Evolutionary conservation across 2,888 invertebrate species (phyloP).

Genomic region (Morpho achilles): DNA sequence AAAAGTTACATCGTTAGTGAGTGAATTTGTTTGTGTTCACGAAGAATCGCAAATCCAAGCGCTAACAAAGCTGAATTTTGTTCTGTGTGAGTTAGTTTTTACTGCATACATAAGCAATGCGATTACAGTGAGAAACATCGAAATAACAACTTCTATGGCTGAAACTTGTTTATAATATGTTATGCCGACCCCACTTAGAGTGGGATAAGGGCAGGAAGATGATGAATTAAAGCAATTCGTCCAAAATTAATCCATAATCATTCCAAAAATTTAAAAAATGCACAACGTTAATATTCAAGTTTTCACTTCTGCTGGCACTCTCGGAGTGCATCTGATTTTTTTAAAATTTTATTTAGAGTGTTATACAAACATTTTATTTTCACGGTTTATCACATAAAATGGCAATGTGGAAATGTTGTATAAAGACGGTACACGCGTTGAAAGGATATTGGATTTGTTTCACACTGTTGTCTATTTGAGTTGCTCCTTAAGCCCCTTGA

Average conservation of each 20-base stretch:
- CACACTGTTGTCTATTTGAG: constrained; percentile 1
- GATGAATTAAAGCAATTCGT: too few relatives aligned
- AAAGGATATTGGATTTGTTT: constrained; percentile 13
- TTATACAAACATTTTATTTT: too few relatives aligned
- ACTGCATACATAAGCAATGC: neutral
- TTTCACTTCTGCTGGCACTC: too few relatives aligned
- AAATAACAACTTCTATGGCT: neutral
- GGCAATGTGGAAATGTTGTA: neutral
- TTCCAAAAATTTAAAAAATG: too few relatives aligned
- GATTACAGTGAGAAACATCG: neutral
- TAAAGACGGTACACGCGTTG: neutral
- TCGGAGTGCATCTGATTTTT: too few relatives aligned
- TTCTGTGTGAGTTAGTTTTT: neutral
- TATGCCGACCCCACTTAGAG: too few relatives aligned
- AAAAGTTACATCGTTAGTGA: neutral
- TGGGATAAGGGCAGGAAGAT: too few relatives aligned
- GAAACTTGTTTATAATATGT: too few relatives aligned
- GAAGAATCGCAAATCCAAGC: neutral
- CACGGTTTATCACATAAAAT: too few relatives aligned
- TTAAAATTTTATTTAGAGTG: too few relatives aligned
- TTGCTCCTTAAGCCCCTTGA: neutral
- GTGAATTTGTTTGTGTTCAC: neutral
- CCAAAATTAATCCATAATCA: too few relatives aligned
- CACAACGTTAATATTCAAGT: too few relatives aligned
- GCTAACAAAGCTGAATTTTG: neutral